These are phyloP conservation scores for Siphonodentalium dalli DNA, from an alignment of 2,888 invertebrate genomes.

Conservation along the genomic window DNA sequence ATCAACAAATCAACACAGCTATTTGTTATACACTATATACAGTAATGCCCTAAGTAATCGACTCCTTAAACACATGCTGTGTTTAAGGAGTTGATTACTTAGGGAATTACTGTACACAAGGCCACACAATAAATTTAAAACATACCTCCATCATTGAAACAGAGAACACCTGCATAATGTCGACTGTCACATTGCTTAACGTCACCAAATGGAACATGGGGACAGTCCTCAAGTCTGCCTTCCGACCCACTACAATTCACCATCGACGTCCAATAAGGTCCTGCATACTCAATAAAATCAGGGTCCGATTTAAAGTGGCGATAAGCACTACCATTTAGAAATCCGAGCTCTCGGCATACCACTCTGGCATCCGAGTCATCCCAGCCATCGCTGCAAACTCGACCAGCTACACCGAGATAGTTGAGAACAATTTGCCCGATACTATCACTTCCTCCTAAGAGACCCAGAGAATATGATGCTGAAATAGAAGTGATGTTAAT, in stretches of 20 bases:
- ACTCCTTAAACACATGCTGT: too few relatives aligned
- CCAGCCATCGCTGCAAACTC: conserved; percentile 51
- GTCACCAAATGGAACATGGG: conserved; percentile 27
- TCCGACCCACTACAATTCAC: conserved; percentile 43
- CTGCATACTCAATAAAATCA: conserved; percentile 35
- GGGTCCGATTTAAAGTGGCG: conserved; percentile 44
- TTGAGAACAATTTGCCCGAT: conserved; percentile 43
- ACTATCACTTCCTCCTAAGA: conserved; percentile 39
- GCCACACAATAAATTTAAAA: too few relatives aligned
- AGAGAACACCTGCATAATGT: conserved; percentile 43
- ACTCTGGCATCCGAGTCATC: conserved; percentile 45
- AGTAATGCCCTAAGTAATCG: too few relatives aligned
- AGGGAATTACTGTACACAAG: too few relatives aligned
- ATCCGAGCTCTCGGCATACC: conserved; percentile 46
- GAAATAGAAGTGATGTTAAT: not conserved
- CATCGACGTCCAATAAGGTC: conserved; percentile 71
- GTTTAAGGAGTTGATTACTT: too few relatives aligned
- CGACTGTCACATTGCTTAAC: conserved; percentile 28
- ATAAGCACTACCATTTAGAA: conserved; percentile 45
- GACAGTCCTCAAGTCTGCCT: conserved; percentile 30
- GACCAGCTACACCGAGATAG: conserved; percentile 42
- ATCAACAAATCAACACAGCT: too few relatives aligned
- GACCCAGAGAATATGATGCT: conserved; percentile 34
- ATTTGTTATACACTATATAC: too few relatives aligned
- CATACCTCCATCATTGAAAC: conserved; percentile 41